These are phyloP conservation scores for Lutjanus erythropterus DNA, from an alignment of 2,113 vertebrate genomes.

Conservation along the genomic window DNA sequence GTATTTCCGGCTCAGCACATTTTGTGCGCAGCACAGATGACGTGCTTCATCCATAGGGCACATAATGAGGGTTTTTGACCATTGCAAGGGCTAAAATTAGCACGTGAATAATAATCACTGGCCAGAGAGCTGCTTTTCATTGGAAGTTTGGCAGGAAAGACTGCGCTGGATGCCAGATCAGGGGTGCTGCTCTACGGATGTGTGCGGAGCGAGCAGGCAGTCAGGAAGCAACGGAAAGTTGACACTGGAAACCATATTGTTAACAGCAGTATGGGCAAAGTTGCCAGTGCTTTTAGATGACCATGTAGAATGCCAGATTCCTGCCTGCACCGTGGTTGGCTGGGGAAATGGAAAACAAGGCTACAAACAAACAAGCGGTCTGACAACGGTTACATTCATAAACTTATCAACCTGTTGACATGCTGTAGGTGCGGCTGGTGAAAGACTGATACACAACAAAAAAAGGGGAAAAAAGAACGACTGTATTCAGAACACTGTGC, in stretches of 20 bases:
- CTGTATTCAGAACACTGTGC: neutral
- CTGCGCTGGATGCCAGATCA: slow-evolving; percentile 50
- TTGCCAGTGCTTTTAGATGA: slow-evolving; percentile 38
- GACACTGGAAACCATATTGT: slow-evolving; percentile 56
- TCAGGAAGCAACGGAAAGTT: slow-evolving; percentile 52
- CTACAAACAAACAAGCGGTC: slow-evolving; percentile 40
- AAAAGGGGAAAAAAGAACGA: neutral
- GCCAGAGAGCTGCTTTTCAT: slow-evolving; percentile 63
- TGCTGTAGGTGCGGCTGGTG: neutral
- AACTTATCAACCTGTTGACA: slow-evolving; percentile 22
- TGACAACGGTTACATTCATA: slow-evolving; percentile 1
- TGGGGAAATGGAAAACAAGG: slow-evolving; percentile 31
- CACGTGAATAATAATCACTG: slow-evolving; percentile 70
- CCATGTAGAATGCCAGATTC: slow-evolving; percentile 39
- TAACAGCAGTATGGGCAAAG: slow-evolving; percentile 32
- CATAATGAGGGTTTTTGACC: slow-evolving; percentile 50
- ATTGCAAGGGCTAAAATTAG: slow-evolving; percentile 75
- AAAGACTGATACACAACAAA: neutral
- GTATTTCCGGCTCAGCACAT: slow-evolving; percentile 39
- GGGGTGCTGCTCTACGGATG: slow-evolving; percentile 36
- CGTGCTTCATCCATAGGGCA: slow-evolving; percentile 38
- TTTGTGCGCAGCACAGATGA: slow-evolving; percentile 47
- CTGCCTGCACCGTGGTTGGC: slow-evolving; percentile 13
- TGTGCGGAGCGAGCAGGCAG: slow-evolving; percentile 42
- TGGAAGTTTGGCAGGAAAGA: slow-evolving; percentile 61